A percentile compares a stretch with the other conserved stretches of the same genome.
Evolutionary conservation across 1,140 invertebrate genomes (phyloP).

Genomic region (Trachymyrmex cornetzi): DNA sequence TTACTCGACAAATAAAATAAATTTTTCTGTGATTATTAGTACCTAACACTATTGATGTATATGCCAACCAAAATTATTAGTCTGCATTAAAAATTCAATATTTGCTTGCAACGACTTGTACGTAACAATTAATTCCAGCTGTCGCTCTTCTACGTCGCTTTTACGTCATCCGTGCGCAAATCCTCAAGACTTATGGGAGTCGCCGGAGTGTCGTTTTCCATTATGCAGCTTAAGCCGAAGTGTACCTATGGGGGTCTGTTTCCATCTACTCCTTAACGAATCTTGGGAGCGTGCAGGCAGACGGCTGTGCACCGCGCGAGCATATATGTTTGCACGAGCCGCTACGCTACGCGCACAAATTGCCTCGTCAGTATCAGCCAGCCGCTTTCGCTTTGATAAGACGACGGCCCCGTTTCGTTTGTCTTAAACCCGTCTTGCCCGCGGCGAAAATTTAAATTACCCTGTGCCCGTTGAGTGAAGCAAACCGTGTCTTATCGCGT

Average conservation of each 20-base stretch:
- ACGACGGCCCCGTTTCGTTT: slow-evolving; percentile 40
- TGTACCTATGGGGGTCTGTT: slow-evolving; percentile 72
- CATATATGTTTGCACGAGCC: slow-evolving; percentile 57
- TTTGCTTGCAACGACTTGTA: background rate
- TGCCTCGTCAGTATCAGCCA: slow-evolving; percentile 62
- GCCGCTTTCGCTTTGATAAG: slow-evolving; percentile 61
- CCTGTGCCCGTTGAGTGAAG: slow-evolving; percentile 37
- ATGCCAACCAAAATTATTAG: background rate
- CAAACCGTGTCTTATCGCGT: slow-evolving; percentile 46
- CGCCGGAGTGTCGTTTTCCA: slow-evolving; percentile 72
- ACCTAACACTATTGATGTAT: background rate
- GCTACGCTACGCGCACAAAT: slow-evolving; percentile 62
- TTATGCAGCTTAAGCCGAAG: slow-evolving; percentile 65
- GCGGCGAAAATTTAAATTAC: slow-evolving; percentile 59
- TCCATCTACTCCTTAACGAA: slow-evolving; percentile 55
- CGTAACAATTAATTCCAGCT: slow-evolving; percentile 63
- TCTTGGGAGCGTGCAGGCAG: slow-evolving; percentile 45
- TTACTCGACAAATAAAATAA: slow-evolving; percentile 6
- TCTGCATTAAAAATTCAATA: background rate
- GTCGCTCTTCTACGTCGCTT: slow-evolving; percentile 39
- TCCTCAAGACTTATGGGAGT: slow-evolving; percentile 61
- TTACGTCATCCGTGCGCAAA: slow-evolving; percentile 43
- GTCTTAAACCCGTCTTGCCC: slow-evolving; percentile 57
- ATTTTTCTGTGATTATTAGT: background rate
- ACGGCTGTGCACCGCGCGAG: slow-evolving; percentile 44